A percentile compares a stretch with the other conserved stretches of the same genome.
phyloP scores from a whole-genome alignment of 2,888 invertebrate species.

The Alloscopus bannaensis region DNA sequence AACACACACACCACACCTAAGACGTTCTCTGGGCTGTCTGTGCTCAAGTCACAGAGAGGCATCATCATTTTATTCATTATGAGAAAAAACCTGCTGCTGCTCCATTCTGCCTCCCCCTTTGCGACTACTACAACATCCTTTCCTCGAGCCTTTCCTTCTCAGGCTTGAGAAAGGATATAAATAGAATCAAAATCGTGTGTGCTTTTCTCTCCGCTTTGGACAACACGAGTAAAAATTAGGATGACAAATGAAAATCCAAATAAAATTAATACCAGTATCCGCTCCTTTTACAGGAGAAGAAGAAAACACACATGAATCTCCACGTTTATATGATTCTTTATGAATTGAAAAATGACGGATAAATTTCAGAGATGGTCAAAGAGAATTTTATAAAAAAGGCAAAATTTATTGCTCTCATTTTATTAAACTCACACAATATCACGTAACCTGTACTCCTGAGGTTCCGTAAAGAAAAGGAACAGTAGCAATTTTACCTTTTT shows the following conservation, averaged over 20 bases:
- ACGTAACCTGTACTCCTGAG: conserved; percentile 46
- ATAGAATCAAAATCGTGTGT: conserved; percentile 27
- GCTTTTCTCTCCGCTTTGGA: neutral
- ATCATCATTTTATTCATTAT: conserved; percentile 35
- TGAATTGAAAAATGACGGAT: conserved; percentile 61
- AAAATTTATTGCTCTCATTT: conserved; percentile 52
- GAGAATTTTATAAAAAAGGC: conserved; percentile 19
- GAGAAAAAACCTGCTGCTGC: conserved; percentile 61
- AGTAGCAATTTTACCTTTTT: conserved; percentile 25
- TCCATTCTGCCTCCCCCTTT: neutral
- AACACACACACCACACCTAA: neutral
- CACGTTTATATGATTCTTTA: conserved; percentile 18
- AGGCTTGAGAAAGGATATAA: conserved; percentile 52
- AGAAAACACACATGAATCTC: neutral
- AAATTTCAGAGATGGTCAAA: conserved; percentile 45
- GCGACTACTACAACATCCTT: too few species aligned
- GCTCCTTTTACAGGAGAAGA: neutral
- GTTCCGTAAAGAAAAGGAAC: conserved; percentile 17
- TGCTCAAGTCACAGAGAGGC: neutral
- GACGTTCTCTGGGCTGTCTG: neutral
- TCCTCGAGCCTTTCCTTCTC: too few species aligned
- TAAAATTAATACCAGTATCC: conserved; percentile 50
- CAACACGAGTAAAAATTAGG: conserved; percentile 47
- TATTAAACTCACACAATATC: conserved; percentile 14
- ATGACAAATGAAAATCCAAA: conserved; percentile 63